Conservation (phyloP, 2,888 invertebrate genomes). For the Pegoplata infirma region DNA sequence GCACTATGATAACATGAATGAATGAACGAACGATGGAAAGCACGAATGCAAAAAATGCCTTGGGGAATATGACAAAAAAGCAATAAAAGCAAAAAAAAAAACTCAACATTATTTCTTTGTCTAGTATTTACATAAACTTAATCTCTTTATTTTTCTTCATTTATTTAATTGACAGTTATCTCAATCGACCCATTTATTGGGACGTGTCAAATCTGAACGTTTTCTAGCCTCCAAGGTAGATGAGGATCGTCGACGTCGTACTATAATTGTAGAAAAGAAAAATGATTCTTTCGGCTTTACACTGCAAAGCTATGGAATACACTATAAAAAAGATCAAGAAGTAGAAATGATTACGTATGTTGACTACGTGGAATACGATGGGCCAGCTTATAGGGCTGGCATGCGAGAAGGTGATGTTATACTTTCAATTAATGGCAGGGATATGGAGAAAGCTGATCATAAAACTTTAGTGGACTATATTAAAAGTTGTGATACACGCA, state of each 20-base stretch:
- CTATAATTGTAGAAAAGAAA: slow-evolving; percentile 94
- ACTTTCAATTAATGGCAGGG: slow-evolving; percentile 95
- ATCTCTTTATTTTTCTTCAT: too few species aligned
- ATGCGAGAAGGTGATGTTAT: slow-evolving; percentile 98
- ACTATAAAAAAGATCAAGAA: slow-evolving; percentile 95
- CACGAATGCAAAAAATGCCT: neutral
- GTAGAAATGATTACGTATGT: slow-evolving; percentile 98
- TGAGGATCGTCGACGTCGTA: slow-evolving; percentile 91
- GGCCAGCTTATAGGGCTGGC: slow-evolving; percentile 94
- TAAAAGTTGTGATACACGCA: slow-evolving; percentile 90
- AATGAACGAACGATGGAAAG: neutral
- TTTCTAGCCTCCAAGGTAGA: slow-evolving; percentile 84
- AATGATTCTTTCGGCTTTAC: slow-evolving; percentile 96
- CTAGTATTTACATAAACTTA: too few species aligned
- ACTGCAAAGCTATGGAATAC: slow-evolving; percentile 97
- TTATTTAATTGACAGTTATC: slow-evolving; percentile 67
- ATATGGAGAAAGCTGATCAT: slow-evolving; percentile 97
- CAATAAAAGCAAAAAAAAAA: neutral
- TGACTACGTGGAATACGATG: slow-evolving; percentile 95
- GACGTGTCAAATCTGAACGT: slow-evolving; percentile 86
- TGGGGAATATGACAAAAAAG: neutral
- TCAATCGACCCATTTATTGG: slow-evolving; percentile 82
- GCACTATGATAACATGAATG: neutral
- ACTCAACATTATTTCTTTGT: too few species aligned
- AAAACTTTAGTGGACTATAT: slow-evolving; percentile 94